Evolutionary conservation across 2,797 vertebrate species (phyloP).

Genomic region (Pempheris klunzingeri): DNA sequence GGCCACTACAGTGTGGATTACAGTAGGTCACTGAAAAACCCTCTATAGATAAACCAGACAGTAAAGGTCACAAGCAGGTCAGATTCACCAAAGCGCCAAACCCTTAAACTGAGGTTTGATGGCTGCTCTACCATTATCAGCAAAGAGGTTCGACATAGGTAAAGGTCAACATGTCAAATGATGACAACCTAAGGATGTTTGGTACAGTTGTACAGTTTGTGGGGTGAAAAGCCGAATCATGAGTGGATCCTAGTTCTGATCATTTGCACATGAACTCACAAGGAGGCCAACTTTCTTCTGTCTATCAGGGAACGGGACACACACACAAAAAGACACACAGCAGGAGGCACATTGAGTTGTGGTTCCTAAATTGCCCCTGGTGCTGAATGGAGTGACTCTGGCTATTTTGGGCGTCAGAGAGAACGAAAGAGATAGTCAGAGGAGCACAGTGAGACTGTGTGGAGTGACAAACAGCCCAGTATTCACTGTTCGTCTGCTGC

Average conservation of each 20-base stretch:
- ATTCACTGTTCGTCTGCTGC: slow-evolving; percentile 5
- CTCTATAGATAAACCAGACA: slow-evolving; percentile 30
- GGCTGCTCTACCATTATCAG: not conserved
- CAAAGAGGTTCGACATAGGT: not conserved
- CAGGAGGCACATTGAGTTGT: slow-evolving; percentile 49
- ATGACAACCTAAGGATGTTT: not conserved
- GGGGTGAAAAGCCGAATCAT: not conserved
- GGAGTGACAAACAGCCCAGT: slow-evolving; percentile 26
- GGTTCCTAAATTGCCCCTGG: slow-evolving; percentile 52
- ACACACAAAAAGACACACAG: slow-evolving; percentile 20
- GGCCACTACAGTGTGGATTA: not conserved
- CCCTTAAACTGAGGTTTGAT: not conserved
- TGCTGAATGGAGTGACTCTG: slow-evolving; percentile 58
- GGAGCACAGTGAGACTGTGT: slow-evolving; percentile 29
- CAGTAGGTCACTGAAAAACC: slow-evolving; percentile 5
- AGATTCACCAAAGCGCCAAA: slow-evolving; percentile 3
- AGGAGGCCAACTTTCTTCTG: not conserved
- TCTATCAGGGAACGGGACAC: slow-evolving; percentile 22
- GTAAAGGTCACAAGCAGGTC: slow-evolving; percentile 16
- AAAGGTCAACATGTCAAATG: too few species aligned
- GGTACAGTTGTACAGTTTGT: not conserved
- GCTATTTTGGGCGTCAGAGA: slow-evolving; percentile 65
- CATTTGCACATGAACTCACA: not conserved
- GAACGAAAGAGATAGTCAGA: slow-evolving; percentile 30
- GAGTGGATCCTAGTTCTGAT: not conserved